These are phyloP conservation scores for Poecilia velifera DNA, from an alignment of 2,797 vertebrate genomes.

Conservation along the genomic window DNA sequence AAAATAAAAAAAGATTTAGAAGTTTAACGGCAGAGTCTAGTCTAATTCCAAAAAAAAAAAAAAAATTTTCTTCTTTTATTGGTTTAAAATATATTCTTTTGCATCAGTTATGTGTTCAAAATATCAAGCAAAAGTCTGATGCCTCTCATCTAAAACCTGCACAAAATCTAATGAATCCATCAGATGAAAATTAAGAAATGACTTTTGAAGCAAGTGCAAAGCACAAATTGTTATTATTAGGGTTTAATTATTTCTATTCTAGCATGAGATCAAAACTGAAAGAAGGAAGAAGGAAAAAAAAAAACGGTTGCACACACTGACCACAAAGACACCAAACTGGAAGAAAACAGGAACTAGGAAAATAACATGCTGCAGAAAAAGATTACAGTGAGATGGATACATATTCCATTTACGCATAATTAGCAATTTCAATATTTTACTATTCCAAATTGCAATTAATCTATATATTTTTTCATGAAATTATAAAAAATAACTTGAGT, in stretches of 20 bases:
- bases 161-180: neutral
- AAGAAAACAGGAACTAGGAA: neutral
- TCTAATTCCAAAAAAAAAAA: too few relatives aligned
- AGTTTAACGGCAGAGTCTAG: neutral
- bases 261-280: constrained; percentile 5
- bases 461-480: neutral
- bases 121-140: neutral
- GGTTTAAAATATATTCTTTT: neutral
- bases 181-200: neutral
- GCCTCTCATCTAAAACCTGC: neutral
- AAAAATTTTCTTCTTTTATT: neutral
- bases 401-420: neutral
- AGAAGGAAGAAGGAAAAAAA: constrained; percentile 16
- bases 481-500: neutral
- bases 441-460: neutral
- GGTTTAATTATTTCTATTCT: neutral
- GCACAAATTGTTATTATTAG: neutral
- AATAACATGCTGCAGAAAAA: neutral
- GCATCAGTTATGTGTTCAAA: neutral
- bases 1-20: neutral
- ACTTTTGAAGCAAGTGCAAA: neutral
- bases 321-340: neutral
- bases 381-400: neutral
- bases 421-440: neutral
- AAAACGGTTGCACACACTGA: neutral